Evolutionary conservation across 2,888 invertebrate species (phyloP).

Genomic region (Caenorhabditis sp.): DNA sequence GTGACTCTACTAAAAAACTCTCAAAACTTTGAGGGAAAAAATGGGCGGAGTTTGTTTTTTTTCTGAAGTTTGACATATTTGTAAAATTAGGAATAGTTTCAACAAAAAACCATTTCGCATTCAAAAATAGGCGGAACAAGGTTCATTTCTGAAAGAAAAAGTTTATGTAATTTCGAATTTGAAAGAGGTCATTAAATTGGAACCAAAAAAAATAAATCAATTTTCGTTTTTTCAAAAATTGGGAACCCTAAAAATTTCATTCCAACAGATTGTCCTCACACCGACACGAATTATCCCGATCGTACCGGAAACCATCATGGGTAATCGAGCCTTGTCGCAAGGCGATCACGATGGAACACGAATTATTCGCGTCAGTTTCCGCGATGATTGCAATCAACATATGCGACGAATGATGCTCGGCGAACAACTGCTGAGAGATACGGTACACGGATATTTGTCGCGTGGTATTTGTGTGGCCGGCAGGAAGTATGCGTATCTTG

Average conservation of each 20-base stretch:
- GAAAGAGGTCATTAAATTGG: too few relatives aligned
- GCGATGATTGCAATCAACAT: constrained; percentile 42
- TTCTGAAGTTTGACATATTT: too few relatives aligned
- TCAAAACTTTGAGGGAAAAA: too few relatives aligned
- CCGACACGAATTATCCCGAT: constrained; percentile 61
- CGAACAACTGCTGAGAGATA: constrained; percentile 36
- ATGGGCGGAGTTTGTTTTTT: too few relatives aligned
- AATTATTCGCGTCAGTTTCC: constrained; percentile 60
- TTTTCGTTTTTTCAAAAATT: too few relatives aligned
- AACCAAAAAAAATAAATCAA: too few relatives aligned
- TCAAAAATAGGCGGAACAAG: too few relatives aligned
- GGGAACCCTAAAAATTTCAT: too few relatives aligned
- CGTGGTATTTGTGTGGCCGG: constrained; percentile 58
- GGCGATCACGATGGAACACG: constrained; percentile 46
- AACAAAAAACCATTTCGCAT: background rate
- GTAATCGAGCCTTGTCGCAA: constrained; percentile 64
- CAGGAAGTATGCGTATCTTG: constrained; percentile 59
- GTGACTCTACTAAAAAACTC: too few relatives aligned
- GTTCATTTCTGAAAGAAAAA: too few relatives aligned
- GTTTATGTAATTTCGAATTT: too few relatives aligned
- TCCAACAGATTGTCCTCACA: constrained; percentile 59
- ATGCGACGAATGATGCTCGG: constrained; percentile 43
- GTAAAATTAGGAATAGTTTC: too few relatives aligned
- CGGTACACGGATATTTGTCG: constrained; percentile 38
- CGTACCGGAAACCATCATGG: constrained; percentile 68